Evolutionary conservation across 2,113 vertebrate species (phyloP), one percentile per base, ranked within the genome.

Genomic region (Dendropsophus ebraccatus): DNA sequence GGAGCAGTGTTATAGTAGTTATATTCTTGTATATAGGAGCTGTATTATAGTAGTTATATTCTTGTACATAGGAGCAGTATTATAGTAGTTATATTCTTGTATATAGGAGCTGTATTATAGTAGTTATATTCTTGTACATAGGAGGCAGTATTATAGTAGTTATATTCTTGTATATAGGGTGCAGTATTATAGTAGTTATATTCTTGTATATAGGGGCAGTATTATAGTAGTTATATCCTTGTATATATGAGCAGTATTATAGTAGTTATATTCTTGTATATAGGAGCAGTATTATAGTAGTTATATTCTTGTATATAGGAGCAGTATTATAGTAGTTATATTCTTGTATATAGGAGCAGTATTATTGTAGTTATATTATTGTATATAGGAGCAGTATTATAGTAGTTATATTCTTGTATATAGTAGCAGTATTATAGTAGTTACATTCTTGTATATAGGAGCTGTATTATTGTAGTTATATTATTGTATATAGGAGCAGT

Each of bases 291-390:
- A 65, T 65, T 65, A 65, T 65, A 65, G 60, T 65, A 65, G 60
- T 65, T 65, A 65, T 65, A 65, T 65, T 65, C 60, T 65, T 65
- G 60, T 65, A 65, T 10, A 65, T 65, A 65, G 60, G 60, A 5
- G 60, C 60, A 65, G 60, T 30, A 65, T 65, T 65, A 65, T 65
- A 28, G 60, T 65, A 65, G 60, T 65, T 65, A 65, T 65, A 65
- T 65, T 65, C 60, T 65, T 65, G 60, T 65, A 65, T 10, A 65
- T 65, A 65, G 60, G 60, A 19, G 62, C 62, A 67, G 30, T 67
- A 67, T 67, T 67, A 67, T 67, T 32, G 60, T 62, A 62, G 60
- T 62, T 62, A 62, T 62, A 62, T 62, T 62, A n/a, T 62, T 62
- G 60, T 62, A 28, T 23, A 62, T 62, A 62, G 60, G 60, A 21